Evolutionary conservation across 2,797 vertebrate species (phyloP).

Genomic region (Ambastaia sidthimunki): DNA sequence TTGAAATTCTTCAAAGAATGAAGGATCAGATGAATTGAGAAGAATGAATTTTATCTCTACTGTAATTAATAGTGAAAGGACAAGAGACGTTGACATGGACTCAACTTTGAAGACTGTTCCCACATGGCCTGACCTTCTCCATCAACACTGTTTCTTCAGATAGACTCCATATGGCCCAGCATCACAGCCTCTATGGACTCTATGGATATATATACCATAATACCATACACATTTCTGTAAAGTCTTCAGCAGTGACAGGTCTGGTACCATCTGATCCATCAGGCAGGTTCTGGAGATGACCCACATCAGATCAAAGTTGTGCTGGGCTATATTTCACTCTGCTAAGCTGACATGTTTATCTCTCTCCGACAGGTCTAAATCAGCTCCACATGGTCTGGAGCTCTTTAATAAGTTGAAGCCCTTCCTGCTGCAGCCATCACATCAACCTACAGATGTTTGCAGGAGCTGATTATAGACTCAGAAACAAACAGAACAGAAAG

Average conservation of each 20-base stretch:
- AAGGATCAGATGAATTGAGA: conserved; percentile 18
- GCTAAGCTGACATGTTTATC: conserved; percentile 71
- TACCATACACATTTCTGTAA: conserved; percentile 32
- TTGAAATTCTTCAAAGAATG: conserved; percentile 1
- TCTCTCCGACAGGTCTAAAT: conserved; percentile 78
- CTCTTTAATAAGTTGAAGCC: conserved; percentile 67
- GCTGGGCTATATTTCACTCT: conserved; percentile 71
- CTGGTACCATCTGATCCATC: conserved; percentile 48
- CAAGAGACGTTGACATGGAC: conserved; percentile 48
- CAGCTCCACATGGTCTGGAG: conserved; percentile 74
- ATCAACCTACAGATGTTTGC: conserved; percentile 56
- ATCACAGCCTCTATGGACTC: conserved; percentile 40
- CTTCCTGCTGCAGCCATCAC: conserved; percentile 64
- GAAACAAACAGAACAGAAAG: conserved; percentile 53
- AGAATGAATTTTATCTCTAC: conserved; percentile 30
- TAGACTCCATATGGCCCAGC: conserved; percentile 55
- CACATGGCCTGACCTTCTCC: conserved; percentile 39
- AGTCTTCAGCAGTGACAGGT: conserved; percentile 38
- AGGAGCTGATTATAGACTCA: conserved; percentile 45
- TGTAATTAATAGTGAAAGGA: conserved; percentile 40
- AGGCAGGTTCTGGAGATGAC: conserved; percentile 58
- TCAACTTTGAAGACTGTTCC: conserved; percentile 49
- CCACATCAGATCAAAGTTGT: conserved; percentile 78
- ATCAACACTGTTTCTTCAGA: conserved; percentile 48
- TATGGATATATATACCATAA: conserved; percentile 10